Conservation (phyloP, 2,888 invertebrate species). For the Drosophila kanekoi region DNA sequence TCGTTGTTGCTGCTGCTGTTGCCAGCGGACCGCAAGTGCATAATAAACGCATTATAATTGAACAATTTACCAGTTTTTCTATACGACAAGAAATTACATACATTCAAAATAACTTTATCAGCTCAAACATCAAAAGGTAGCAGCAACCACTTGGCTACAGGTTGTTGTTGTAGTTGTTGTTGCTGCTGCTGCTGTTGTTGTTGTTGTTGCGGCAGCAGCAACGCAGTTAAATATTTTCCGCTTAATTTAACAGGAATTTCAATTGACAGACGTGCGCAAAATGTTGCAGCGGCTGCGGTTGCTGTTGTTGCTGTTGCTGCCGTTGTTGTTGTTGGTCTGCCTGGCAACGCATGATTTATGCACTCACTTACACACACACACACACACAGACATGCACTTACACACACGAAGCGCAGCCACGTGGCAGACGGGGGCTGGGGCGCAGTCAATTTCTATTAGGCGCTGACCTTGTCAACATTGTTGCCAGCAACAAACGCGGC, state of each 20-base stretch:
- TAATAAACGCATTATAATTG: conserved; percentile 83
- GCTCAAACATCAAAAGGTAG: conserved; percentile 52
- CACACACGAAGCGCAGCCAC: conserved; percentile 36
- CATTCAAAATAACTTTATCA: conserved; percentile 76
- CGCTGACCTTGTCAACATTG: conserved; percentile 82
- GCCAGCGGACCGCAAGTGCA: conserved; percentile 47
- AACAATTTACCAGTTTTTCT: conserved; percentile 83
- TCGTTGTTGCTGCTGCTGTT: conserved; percentile 5
- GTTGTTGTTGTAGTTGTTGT: conserved; percentile 27
- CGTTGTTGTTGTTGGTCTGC: conserved; percentile 15
- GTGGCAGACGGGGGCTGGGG: conserved; percentile 30
- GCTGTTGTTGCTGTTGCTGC: conserved; percentile 12
- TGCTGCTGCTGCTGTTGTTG: conserved; percentile 31
- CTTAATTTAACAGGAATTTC: conserved; percentile 84
- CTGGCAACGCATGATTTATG: conserved; percentile 76
- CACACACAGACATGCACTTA: conserved; percentile 24
- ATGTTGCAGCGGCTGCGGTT: conserved; percentile 33
- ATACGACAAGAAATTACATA: conserved; percentile 55
- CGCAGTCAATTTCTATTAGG: conserved; percentile 75
- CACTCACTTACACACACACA: conserved; percentile 55
- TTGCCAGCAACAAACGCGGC: conserved; percentile 61
- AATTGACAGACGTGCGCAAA: conserved; percentile 79
- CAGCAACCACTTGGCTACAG: conserved; percentile 50
- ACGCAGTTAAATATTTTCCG: conserved; percentile 81
- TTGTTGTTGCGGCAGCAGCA: conserved; percentile 35